Evolutionary conservation across 2,113 vertebrate genomes (phyloP).

Genomic region (Phrynosoma blainvillii): DNA sequence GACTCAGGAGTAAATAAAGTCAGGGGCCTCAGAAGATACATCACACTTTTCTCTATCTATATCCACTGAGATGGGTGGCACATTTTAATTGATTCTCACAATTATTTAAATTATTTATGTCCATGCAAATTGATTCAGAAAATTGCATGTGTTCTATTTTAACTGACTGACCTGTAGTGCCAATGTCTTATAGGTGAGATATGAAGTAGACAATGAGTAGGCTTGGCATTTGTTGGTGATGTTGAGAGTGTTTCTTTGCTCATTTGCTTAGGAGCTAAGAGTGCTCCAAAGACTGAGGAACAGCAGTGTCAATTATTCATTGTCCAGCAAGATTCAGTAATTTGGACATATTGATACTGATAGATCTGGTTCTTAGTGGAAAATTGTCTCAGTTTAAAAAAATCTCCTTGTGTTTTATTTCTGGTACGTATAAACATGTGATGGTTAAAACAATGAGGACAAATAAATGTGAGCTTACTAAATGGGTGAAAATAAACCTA

Average conservation of each 20-base stretch:
- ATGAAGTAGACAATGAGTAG: slow-evolving; percentile 25
- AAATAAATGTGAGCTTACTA: slow-evolving; percentile 30
- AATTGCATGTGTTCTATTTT: slow-evolving; percentile 5
- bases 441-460: slow-evolving; percentile 1
- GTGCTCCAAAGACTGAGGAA: slow-evolving; percentile 26
- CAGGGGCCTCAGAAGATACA: neutral
- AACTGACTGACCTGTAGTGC: slow-evolving; percentile 31
- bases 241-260: slow-evolving; percentile 30
- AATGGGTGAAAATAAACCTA: slow-evolving; percentile 27
- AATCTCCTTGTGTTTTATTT: slow-evolving; percentile 26
- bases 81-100: slow-evolving; percentile 46
- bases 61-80: slow-evolving; percentile 24
- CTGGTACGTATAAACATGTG: slow-evolving; percentile 8
- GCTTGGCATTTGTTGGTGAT: slow-evolving; percentile 23
- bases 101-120: slow-evolving; percentile 12
- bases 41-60: slow-evolving; percentile 5
- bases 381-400: neutral
- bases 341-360: slow-evolving; percentile 28
- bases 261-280: slow-evolving; percentile 36
- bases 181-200: slow-evolving; percentile 35
- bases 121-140: neutral
- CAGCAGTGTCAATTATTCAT: neutral
- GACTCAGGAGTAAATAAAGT: neutral
- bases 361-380: neutral
- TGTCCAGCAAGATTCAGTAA: slow-evolving; percentile 44